Evolutionary conservation across 2,888 invertebrate genomes (phyloP), one percentile per base, ranked within the genome.

Genomic region (Epirrita christyi): DNA sequence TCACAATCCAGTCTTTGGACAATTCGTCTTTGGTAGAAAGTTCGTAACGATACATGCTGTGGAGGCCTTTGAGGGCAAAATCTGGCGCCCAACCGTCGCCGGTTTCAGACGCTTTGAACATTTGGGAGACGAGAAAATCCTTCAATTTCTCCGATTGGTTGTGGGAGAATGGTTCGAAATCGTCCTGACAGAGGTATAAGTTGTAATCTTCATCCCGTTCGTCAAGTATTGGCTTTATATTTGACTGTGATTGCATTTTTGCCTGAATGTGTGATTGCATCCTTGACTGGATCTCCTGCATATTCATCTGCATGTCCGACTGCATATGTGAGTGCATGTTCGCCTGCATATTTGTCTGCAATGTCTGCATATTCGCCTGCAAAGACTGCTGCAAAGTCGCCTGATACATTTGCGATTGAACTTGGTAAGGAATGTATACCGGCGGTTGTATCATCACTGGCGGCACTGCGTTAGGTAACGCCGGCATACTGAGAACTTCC

Each of bases 111-210:
- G 72, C 78, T 32, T 73, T 66, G 29, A 86, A 68, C 54, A 91
- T 81, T 67, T 86, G 66, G 2, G 76, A 45, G 8, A 90, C 72
- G 4, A 92, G 66, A 55, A 79, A 90, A 10, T 78, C 67, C 62
- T 83, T 86, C 8, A 92, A 61, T 14, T 68, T 65, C 0, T 77
- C 72, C 0, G 81, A 80, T 68, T 92, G 83, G 6, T 59, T 46
- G 0, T 68, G 66, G 2, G 73, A 68, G 64, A 86, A 85, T 7
- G 76, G 72, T 50, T 83, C 80, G 66, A 86, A 87, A 68, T 89
- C 82, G 51, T 87, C 86, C 64, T 86, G 86, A 67, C 88, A 89
- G 43, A 92, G 71, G 59, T 83, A 89, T 27, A 89, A 70, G 49
- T 73, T 76, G 59, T 72, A 72, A 2, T 67, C 27, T 1, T 55